Conservation (phyloP, 2,888 invertebrate species). For the Drosophila fungiperda region DNA sequence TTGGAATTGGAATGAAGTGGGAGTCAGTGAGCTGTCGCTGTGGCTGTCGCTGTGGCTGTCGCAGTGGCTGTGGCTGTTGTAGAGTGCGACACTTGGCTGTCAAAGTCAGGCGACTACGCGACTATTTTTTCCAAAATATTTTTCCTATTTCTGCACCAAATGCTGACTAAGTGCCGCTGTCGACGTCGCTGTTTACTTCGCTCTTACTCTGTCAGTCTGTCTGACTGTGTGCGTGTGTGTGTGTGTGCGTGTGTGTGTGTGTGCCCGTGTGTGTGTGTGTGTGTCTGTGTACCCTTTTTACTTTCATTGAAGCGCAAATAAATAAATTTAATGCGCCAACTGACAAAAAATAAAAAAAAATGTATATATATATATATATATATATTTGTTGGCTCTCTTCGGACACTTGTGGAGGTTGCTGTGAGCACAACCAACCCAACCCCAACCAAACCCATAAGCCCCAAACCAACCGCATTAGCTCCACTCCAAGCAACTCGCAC, state of each 20-base stretch:
- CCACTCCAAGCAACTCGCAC: background rate
- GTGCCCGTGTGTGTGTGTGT: background rate
- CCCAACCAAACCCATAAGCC: constrained; percentile 5
- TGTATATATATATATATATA: background rate
- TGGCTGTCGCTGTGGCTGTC: background rate
- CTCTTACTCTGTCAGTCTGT: background rate
- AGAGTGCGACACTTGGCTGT: constrained; percentile 70
- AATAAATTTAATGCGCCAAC: constrained; percentile 63
- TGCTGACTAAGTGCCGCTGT: constrained; percentile 72
- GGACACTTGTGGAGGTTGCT: constrained; percentile 49
- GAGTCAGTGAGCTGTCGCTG: constrained; percentile 1
- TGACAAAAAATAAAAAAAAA: constrained; percentile 32
- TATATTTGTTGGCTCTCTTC: constrained; percentile 20
- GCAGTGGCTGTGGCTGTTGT: background rate
- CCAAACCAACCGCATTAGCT: background rate
- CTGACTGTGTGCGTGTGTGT: background rate
- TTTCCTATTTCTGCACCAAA: constrained; percentile 55
- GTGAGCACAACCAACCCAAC: constrained; percentile 1
- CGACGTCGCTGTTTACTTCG: constrained; percentile 18
- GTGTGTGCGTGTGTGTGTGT: background rate
- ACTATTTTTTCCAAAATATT: constrained; percentile 68
- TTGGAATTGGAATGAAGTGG: constrained; percentile 33
- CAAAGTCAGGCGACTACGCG: constrained; percentile 57
- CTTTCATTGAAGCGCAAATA: constrained; percentile 61
- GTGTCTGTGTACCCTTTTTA: constrained; percentile 53